Percentiles rank a stretch among this genome's conserved stretches.
Conservation (phyloP, 2,888 invertebrate species). For the Nomada fucata region DNA sequence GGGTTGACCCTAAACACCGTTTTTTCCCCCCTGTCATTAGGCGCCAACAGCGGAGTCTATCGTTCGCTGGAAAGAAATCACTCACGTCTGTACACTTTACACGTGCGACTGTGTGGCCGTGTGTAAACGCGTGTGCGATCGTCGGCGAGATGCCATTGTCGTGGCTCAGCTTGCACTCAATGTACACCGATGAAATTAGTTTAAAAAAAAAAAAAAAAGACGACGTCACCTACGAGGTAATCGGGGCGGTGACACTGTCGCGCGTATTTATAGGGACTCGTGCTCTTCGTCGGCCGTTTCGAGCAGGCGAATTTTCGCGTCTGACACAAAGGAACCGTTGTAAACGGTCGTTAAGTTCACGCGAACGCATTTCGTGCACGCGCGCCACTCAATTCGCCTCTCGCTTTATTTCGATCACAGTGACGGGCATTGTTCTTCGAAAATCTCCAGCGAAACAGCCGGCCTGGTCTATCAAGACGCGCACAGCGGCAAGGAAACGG, state of each 20-base stretch:
- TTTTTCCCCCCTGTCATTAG: conserved; percentile 3
- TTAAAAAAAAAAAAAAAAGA: conserved; percentile 1
- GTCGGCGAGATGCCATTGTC: background rate
- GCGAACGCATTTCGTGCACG: conserved; percentile 4
- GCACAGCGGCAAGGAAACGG: conserved; percentile 14
- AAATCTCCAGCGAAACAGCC: conserved; percentile 11
- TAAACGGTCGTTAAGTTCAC: conserved; percentile 35
- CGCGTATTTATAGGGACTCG: conserved; percentile 33
- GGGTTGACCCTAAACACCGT: conserved; percentile 21
- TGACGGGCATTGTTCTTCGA: conserved; percentile 38
- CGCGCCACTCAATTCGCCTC: conserved; percentile 4
- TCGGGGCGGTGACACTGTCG: background rate
- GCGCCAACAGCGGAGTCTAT: background rate
- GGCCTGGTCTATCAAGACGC: conserved; percentile 26
- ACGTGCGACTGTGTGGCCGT: background rate
- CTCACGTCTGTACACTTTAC: background rate
- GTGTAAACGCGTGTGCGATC: background rate
- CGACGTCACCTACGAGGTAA: conserved; percentile 2
- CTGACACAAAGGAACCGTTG: conserved; percentile 24
- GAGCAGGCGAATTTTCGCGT: conserved; percentile 30
- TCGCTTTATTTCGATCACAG: conserved; percentile 42
- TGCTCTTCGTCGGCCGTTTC: background rate
- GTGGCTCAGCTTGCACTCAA: background rate
- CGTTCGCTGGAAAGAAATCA: background rate
- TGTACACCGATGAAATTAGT: conserved; percentile 22